A percentile compares a stretch with the other conserved stretches of the same genome.
These are phyloP conservation scores for Oxyteleia sp. DNA, from an alignment of 2,888 invertebrate species.

Conservation along the genomic window DNA sequence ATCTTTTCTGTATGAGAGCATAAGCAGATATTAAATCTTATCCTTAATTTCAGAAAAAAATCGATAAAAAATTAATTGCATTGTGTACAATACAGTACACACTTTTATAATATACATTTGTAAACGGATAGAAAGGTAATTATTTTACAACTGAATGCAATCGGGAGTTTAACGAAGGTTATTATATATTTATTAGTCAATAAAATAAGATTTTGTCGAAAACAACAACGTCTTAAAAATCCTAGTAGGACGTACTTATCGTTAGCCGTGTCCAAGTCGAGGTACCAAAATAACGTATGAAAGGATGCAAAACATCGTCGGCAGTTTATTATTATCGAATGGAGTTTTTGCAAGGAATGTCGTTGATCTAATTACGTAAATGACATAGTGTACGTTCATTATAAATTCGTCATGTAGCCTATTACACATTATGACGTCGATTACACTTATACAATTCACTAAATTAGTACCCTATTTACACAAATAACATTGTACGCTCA, in stretches of 20 bases:
- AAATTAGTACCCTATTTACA: too few species aligned
- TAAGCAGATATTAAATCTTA: too few species aligned
- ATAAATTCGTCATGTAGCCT: too few species aligned
- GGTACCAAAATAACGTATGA: constrained; percentile 85
- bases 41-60: too few species aligned
- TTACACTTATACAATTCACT: too few species aligned
- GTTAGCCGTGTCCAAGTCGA: constrained; percentile 77
- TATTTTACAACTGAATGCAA: constrained; percentile 22
- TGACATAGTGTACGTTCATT: too few species aligned
- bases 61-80: background rate
- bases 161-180: constrained; percentile 81
- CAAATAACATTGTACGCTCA: constrained; percentile 84
- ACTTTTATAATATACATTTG: constrained; percentile 5
- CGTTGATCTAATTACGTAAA: too few species aligned
- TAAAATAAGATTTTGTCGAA: constrained; percentile 84
- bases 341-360: too few species aligned
- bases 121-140: constrained; percentile 25
- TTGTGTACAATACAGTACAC: constrained; percentile 13
- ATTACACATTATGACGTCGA: too few species aligned
- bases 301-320: too few species aligned
- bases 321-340: too few species aligned
- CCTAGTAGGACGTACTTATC: constrained; percentile 78
- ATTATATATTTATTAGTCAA: constrained; percentile 84
- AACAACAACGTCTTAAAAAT: constrained; percentile 82
- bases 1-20: constrained; percentile 16